Base-by-base conservation (phyloP, 64 coral and sea anemone species). In the Montipora cactus region DNA sequence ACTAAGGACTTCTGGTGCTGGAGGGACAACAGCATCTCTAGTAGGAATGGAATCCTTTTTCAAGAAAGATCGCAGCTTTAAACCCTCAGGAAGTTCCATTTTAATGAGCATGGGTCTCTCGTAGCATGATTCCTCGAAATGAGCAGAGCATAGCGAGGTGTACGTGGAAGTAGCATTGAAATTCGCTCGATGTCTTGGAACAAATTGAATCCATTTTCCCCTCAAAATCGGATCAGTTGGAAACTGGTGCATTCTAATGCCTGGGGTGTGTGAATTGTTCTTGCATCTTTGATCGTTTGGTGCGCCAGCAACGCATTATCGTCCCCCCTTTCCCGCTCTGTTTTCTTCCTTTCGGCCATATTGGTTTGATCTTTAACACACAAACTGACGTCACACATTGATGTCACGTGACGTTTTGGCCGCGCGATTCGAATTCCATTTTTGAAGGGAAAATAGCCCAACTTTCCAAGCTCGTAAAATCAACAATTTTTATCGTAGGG, bases 361-460 rank as follows among this genome's bases (percentile, higher is more conserved):
- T 25, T 84, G 58, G 10, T 2, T 13, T 11, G 6, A 8, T 46
- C 44, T 2, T 2, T 23, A 5, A 55, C 77, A 16, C 53, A 80
- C 91, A 87, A 93, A 37, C 37, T 87, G 81, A 93, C 81, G 81
- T 93, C 91, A 93, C 28, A 15, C 4, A 25, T 14, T 44, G 8
- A 18, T 28, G 91, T 85, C 81, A 92, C 80, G 52, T 86, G 69
- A 46, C 66, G 37, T 83, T 92, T 92, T 92, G 91, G 47, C 91
- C 82, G 82, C 52, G 74, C 91, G 19, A 7, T 16, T 18, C 1
- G 9, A 49, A 10, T 48, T 22, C 13, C 66, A 73, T 44, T 57
- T 71, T 75, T 75, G 2, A 5, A 74, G 53, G 68, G 44, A 47
- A 84, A 72, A 44, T 16, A 46, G 9, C 18, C 1, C 67, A 70